phyloP scores from a whole-genome alignment of 2,888 invertebrate genomes.

The Dromius quadrimaculatus region DNA sequence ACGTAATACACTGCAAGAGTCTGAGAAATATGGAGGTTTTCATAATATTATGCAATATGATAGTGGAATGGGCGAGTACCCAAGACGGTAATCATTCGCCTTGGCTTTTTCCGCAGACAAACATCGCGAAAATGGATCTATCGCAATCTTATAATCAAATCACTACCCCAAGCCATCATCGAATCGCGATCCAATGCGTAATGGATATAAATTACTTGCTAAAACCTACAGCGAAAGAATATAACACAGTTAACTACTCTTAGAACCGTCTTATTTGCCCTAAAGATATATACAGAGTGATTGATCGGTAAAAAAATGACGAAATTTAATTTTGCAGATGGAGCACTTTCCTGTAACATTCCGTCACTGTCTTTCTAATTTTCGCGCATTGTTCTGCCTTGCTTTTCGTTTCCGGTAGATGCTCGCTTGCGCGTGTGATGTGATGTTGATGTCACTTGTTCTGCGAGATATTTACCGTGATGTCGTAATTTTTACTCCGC shows the following conservation, averaged over 20 bases:
- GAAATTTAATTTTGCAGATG: constrained; percentile 58
- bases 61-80: constrained; percentile 24
- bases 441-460: constrained; percentile 33
- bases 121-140: constrained; percentile 45
- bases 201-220: constrained; percentile 51
- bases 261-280: constrained; percentile 58
- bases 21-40: too few species aligned
- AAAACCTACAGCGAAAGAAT: constrained; percentile 49
- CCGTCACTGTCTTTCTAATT: constrained; percentile 37
- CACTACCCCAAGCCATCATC: constrained; percentile 8
- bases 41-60: background rate
- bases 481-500: constrained; percentile 30
- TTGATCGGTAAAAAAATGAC: constrained; percentile 58
- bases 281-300: constrained; percentile 56
- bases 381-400: constrained; percentile 23
- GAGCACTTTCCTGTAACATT: constrained; percentile 50
- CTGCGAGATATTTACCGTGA: constrained; percentile 36
- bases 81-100: constrained; percentile 10
- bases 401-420: constrained; percentile 25
- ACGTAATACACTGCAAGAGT: too few species aligned
- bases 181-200: constrained; percentile 36
- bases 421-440: constrained; percentile 17
- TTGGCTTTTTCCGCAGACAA: constrained; percentile 27
- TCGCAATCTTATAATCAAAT: background rate
- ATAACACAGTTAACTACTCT: constrained; percentile 51